Conservation (phyloP, 2,797 vertebrate species). For the Hypotaenidia okinawae region DNA sequence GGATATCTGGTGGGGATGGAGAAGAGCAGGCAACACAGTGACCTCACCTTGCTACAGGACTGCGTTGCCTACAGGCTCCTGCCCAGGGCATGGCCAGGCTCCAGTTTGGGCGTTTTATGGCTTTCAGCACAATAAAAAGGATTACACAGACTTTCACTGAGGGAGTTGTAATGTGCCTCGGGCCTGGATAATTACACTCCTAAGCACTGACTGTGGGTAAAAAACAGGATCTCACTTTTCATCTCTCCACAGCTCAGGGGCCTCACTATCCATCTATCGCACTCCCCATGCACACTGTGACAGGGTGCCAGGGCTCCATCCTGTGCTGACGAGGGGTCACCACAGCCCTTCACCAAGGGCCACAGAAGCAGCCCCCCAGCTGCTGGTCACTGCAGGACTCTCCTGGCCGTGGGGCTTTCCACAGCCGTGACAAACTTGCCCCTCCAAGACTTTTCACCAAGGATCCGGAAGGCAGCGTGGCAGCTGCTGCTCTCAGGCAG, state of each 20-base stretch:
- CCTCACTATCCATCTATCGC: fast-evolving
- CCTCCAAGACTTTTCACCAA: fast-evolving
- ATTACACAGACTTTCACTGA: neutral
- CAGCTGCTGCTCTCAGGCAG: fast-evolving
- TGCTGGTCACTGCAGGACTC: fast-evolving
- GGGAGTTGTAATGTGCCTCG: neutral
- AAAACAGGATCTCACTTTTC: fast-evolving
- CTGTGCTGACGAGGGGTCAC: neutral
- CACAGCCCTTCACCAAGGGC: fast-evolving
- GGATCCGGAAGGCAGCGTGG: fast-evolving
- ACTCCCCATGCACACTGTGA: fast-evolving
- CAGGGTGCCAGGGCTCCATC: neutral
- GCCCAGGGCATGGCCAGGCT: fast-evolving
- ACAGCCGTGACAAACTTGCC: fast-evolving
- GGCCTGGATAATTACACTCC: neutral
- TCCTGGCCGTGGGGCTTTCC: neutral
- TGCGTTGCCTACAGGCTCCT: fast-evolving
- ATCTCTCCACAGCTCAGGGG: neutral
- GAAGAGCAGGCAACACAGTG: neutral
- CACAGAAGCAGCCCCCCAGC: fast-evolving
- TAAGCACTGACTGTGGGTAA: neutral
- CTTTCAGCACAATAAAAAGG: neutral
- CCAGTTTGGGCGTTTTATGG: fast-evolving
- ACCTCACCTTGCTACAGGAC: neutral
- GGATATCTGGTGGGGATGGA: fast-evolving